Evolutionary conservation across 2,113 vertebrate genomes (phyloP).

Genomic region (Sturnus vulgaris): DNA sequence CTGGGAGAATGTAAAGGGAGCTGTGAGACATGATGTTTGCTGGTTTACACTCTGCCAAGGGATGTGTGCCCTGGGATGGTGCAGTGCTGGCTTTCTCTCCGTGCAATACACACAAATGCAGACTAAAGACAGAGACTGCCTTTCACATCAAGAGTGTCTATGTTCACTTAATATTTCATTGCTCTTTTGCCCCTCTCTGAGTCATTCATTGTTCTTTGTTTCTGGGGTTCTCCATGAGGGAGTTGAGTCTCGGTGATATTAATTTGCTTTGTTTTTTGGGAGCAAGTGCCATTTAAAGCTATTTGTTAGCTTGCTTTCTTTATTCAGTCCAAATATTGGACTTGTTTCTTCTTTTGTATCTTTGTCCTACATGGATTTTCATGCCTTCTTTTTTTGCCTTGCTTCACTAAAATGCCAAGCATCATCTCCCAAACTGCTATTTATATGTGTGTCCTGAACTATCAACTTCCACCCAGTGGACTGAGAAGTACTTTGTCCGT

Average conservation of each 20-base stretch:
- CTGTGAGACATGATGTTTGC: background rate
- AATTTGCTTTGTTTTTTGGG: constrained; percentile 9
- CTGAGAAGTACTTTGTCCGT: background rate
- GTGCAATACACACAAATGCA: background rate
- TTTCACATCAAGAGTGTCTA: constrained; percentile 43
- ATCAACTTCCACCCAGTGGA: background rate
- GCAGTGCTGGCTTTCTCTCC: background rate
- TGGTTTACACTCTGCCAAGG: background rate
- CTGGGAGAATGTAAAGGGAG: background rate
- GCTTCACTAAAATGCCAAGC: background rate
- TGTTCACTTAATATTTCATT: constrained; percentile 64
- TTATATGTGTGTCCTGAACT: background rate
- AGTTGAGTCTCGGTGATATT: constrained; percentile 2
- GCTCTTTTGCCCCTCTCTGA: constrained; percentile 27
- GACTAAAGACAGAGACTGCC: constrained; percentile 15
- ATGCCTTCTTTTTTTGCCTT: background rate
- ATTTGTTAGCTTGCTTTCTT: constrained; percentile 32
- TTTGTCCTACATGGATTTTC: background rate
- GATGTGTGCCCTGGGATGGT: background rate
- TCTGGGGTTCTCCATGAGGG: background rate
- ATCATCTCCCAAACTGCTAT: background rate
- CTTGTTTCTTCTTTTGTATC: background rate
- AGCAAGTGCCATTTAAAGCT: background rate
- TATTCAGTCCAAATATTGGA: background rate
- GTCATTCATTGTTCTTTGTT: constrained; percentile 42